These are phyloP conservation scores for Struthio camelus DNA, from an alignment of 2,113 vertebrate genomes.

Conservation along the genomic window DNA sequence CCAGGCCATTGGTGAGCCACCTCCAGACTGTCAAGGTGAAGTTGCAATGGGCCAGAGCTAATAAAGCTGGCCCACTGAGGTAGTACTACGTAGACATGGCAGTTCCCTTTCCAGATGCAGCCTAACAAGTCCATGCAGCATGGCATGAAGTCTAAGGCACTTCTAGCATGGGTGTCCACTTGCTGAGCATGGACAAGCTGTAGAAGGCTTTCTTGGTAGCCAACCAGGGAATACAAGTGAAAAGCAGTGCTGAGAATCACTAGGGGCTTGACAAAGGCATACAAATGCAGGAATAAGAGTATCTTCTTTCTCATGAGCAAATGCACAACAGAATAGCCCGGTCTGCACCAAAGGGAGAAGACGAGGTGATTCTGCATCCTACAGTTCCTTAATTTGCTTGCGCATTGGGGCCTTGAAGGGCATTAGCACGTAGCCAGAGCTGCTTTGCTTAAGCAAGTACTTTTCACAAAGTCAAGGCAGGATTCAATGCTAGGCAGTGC, in stretches of 20 bases:
- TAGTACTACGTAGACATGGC: neutral
- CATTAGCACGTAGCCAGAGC: neutral
- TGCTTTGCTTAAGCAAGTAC: neutral
- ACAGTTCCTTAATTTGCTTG: neutral
- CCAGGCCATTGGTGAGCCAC: neutral
- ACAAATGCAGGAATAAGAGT: neutral
- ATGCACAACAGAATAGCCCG: neutral
- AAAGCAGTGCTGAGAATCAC: neutral
- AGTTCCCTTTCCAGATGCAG: neutral
- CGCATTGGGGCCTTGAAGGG: neutral
- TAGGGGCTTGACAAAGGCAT: neutral
- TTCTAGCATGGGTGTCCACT: neutral
- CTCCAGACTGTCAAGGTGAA: neutral
- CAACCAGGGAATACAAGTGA: neutral
- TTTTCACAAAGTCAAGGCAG: neutral
- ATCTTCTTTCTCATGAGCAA: neutral
- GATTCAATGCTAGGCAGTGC: neutral
- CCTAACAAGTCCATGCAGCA: fast-evolving
- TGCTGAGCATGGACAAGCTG: neutral
- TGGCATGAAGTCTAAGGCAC: neutral
- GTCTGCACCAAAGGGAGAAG: neutral
- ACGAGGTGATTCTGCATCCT: neutral
- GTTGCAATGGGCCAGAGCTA: neutral
- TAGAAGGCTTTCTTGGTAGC: neutral
- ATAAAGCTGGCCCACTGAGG: neutral